Percentiles rank a stretch among this genome's conserved stretches.
phyloP scores from a whole-genome alignment of 2,113 vertebrate species.

The Ondatra zibethicus region DNA sequence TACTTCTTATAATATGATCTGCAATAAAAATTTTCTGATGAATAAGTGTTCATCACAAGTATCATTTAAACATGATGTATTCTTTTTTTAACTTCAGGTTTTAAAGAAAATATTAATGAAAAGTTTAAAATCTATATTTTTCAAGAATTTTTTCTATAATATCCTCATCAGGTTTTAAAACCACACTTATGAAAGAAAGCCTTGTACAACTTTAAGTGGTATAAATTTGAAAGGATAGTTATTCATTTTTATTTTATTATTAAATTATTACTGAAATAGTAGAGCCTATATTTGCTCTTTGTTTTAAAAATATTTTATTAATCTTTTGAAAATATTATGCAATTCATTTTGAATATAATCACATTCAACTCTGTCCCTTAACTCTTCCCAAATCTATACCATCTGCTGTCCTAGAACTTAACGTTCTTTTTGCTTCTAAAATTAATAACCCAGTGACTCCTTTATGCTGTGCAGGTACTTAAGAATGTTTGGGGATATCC shows the following conservation, averaged over 20 bases:
- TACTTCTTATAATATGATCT: not conserved
- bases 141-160: not conserved
- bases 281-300: not conserved
- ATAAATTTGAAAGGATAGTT: not conserved
- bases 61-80: not conserved
- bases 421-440: not conserved
- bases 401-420: not conserved
- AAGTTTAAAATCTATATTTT: not conserved
- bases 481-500: not conserved
- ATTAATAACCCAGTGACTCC: not conserved
- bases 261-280: not conserved
- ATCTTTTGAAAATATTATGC: not conserved
- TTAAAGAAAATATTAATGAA: not conserved
- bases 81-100: not conserved
- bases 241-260: not conserved
- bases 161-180: not conserved
- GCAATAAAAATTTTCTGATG: not conserved
- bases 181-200: not conserved
- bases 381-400: not conserved
- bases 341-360: not conserved
- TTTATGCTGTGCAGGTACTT: fast-evolving
- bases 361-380: not conserved
- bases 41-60: not conserved
- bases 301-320: not conserved
- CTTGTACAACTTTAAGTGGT: not conserved